Evolutionary conservation across 2,797 vertebrate genomes (phyloP), one percentile per base, ranked within the genome.

Genomic region (Ara ararauna): DNA sequence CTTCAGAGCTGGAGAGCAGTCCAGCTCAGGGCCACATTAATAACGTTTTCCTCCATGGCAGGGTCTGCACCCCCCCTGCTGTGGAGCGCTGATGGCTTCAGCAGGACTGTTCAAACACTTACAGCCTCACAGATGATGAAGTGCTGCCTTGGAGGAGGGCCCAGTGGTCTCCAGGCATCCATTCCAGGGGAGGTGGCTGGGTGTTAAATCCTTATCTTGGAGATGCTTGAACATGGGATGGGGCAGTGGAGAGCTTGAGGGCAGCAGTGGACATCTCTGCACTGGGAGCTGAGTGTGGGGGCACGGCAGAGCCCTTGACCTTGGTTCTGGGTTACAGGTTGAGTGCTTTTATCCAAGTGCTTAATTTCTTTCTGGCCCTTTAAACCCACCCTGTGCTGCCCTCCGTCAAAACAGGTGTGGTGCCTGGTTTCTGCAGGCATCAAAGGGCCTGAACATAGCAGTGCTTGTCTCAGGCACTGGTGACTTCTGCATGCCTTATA

Each of bases 21-120:
- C 66, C 71, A 78, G 44, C 67, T 81, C 85, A 38, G 71, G 66
- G 61, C 78, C 56, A 56, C 61, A 13, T 73, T 62, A 78, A 53
- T 81, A 93, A 87, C 32, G 6, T 91, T 89, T 94, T 89, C 85
- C 88, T 78, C 58, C 66, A 40, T 71, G 79, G 75, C 71, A 94
- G 79, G 48, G 45, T 8, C 54, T 65, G 18, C 30, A 0, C 71
- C 42, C 45, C 48, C 54, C 54, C 60, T 48, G 58, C 92, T 71
- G 90, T 53, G 34, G 72, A 85, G 62, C 20, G 5, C 61, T 51
- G 66, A 74, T 66, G 71, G 48, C 71, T 87, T 93, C 71, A 45
- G 56, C 45, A 62, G 66, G 75, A 62, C 51, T 51, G 58, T 71
- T 94, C 71, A 81, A 66, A 81, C 83, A 53, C 72, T 82, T 74